phyloP scores from a whole-genome alignment of 2,797 vertebrate species.

The Coregonus ussuriensis region DNA sequence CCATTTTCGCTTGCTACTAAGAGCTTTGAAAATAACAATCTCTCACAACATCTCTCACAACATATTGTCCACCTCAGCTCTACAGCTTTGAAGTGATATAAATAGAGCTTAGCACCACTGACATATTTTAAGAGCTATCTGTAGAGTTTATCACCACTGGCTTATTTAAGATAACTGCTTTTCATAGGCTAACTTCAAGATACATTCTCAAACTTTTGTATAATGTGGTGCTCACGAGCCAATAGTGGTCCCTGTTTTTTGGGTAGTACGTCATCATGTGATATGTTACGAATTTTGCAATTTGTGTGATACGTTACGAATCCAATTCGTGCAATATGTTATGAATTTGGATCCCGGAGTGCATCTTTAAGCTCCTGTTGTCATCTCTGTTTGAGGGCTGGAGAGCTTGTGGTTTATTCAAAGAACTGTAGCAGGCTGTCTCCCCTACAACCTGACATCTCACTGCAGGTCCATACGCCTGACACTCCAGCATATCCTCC shows the following conservation, averaged over 20 bases:
- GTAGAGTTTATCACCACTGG: slow-evolving; percentile 43
- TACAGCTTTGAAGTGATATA: background rate
- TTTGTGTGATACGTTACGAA: no score
- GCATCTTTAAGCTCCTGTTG: slow-evolving; percentile 57
- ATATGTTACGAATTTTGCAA: no score
- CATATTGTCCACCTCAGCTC: background rate
- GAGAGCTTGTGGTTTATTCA: slow-evolving; percentile 30
- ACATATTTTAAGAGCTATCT: slow-evolving; percentile 37
- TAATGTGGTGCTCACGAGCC: slow-evolving; percentile 35
- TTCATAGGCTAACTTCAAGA: slow-evolving; percentile 52
- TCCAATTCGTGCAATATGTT: no score
- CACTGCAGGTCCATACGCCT: slow-evolving; percentile 49
- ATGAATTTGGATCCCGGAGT: no score
- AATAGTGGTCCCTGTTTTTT: no score
- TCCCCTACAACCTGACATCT: slow-evolving; percentile 57
- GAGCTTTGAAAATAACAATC: slow-evolving; percentile 1
- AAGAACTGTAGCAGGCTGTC: slow-evolving; percentile 65
- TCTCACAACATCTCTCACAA: background rate
- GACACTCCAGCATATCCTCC: slow-evolving; percentile 16
- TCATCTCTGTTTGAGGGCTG: slow-evolving; percentile 45
- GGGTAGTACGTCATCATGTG: no score
- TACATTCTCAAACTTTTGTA: slow-evolving; percentile 57
- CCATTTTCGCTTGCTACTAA: background rate
- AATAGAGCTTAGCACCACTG: slow-evolving; percentile 25
- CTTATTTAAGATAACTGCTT: slow-evolving; percentile 64